Evolutionary conservation across 2,797 vertebrate species (phyloP).

Genomic region (Cryptoprocta ferox): DNA sequence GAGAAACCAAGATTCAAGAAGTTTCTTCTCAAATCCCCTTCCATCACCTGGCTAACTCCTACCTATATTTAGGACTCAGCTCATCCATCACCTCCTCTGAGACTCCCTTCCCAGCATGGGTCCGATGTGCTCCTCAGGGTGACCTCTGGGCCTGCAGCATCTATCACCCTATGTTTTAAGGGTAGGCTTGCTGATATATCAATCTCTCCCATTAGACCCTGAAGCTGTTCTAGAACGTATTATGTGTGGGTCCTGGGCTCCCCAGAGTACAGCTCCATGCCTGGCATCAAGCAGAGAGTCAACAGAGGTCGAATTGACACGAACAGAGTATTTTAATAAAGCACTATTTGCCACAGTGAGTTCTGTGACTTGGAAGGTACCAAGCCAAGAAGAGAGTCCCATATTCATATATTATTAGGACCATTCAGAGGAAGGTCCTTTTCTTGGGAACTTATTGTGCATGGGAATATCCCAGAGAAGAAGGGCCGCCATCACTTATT

Average conservation of each 20-base stretch:
- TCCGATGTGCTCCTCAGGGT: not conserved
- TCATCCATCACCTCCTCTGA: not conserved
- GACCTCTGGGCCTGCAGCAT: not conserved
- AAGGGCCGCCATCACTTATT: no score
- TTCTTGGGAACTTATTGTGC: not conserved
- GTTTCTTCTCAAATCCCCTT: not conserved
- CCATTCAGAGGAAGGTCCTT: not conserved
- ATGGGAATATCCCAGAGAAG: not conserved
- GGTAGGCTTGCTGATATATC: not conserved
- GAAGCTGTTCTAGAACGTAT: not conserved
- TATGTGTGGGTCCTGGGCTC: not conserved
- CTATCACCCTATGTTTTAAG: not conserved
- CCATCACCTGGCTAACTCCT: not conserved
- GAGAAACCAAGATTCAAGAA: not conserved
- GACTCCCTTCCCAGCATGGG: not conserved
- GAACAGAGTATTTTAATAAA: not conserved
- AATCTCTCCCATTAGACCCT: not conserved
- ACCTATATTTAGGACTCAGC: not conserved
- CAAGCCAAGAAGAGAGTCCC: not conserved
- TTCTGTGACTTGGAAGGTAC: not conserved
- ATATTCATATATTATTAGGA: not conserved
- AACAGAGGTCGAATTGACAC: not conserved
- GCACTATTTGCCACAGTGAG: not conserved
- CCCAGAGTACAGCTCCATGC: not conserved
- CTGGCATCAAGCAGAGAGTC: not conserved